Evolutionary conservation across 2,113 vertebrate genomes (phyloP), one percentile per base, ranked within the genome.

Genomic region (Leptosomus discolor): DNA sequence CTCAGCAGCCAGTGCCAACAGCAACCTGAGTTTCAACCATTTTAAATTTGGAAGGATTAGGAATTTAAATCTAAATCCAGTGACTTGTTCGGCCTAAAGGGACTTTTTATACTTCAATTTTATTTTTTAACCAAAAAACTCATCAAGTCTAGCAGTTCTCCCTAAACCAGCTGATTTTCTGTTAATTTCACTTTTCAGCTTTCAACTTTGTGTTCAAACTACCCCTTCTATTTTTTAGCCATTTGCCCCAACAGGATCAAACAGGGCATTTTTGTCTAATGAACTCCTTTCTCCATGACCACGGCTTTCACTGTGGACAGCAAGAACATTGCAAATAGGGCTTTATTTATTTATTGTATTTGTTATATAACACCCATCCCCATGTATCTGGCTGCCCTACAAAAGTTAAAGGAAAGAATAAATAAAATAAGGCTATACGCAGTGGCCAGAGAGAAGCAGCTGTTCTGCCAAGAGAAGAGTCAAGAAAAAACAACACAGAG

Each of bases 301-400:
- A 97, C 96, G 95, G 95, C 90, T 96, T 96, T 97, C 94, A 93
- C 79, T 68, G 54, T 86, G 86, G 69, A 94, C 91, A 92, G 91
- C 90, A 92, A 96, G 88, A 93, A 95, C 1, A 11, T 77, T 94
- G 88, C 94, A 94, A 97, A 96, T 87, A 92, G 56, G 69, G 51
- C 83, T 93, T 94, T 96, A 94, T 96, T 97, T 97, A 97, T 96
- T 97, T 96, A 95, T 96, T 97, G 91, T 97, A 97, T 93, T 96
- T 97, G 91, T 97, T 97, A 97, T 93, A 94, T 96, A 97, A 97
- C 96, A 96, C 91, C 85, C 95, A 84, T 94, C 96, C 94, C 97
- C 95, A 95, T 97, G 95, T 97, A 95, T 96, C 96, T 97, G 97
- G 97, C 96, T 92, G 83, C 24, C 24, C 80, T 94, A 97, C 97